phyloP scores from a whole-genome alignment of 2,888 invertebrate genomes.

The Micoletzkya japonica region DNA sequence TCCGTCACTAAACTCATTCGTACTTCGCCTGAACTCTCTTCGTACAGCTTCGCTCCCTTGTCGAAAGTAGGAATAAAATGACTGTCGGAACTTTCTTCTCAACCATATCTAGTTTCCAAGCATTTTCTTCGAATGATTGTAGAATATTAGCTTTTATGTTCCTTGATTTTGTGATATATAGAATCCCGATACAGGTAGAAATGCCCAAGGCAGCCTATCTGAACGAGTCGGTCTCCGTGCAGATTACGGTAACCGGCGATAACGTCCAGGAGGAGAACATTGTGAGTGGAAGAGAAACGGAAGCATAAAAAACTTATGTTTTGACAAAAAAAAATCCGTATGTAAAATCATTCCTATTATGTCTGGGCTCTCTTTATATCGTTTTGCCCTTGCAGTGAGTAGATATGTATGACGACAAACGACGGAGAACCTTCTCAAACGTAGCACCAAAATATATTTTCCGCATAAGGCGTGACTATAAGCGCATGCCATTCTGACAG shows the following conservation, averaged over 20 bases:
- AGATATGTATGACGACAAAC: too few relatives aligned
- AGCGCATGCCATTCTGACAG: too few relatives aligned
- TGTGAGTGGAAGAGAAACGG: conserved; percentile 27
- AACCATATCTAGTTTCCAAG: not conserved
- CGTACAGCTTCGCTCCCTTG: too few relatives aligned
- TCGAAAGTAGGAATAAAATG: too few relatives aligned
- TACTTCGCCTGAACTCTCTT: too few relatives aligned
- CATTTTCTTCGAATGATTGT: too few relatives aligned
- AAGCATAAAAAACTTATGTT: not conserved
- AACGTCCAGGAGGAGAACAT: conserved; percentile 23
- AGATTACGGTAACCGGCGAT: conserved; percentile 48
- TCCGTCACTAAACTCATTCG: too few relatives aligned
- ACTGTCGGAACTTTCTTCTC: not conserved
- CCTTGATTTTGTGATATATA: not conserved
- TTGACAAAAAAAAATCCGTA: conserved; percentile 26
- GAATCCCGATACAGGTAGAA: conserved; percentile 40
- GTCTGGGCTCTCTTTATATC: too few relatives aligned
- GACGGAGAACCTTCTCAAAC: too few relatives aligned
- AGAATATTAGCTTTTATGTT: not conserved
- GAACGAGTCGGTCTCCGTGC: conserved; percentile 58
- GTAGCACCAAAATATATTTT: too few relatives aligned
- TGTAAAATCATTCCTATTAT: not conserved
- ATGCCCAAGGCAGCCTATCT: conserved; percentile 55
- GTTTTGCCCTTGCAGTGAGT: too few relatives aligned
- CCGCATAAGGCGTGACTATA: too few relatives aligned